Percentiles rank a stretch among this genome's conserved stretches.
Evolutionary conservation across 2,797 vertebrate species (phyloP).

Genomic region (Mionectes olivaceus): DNA sequence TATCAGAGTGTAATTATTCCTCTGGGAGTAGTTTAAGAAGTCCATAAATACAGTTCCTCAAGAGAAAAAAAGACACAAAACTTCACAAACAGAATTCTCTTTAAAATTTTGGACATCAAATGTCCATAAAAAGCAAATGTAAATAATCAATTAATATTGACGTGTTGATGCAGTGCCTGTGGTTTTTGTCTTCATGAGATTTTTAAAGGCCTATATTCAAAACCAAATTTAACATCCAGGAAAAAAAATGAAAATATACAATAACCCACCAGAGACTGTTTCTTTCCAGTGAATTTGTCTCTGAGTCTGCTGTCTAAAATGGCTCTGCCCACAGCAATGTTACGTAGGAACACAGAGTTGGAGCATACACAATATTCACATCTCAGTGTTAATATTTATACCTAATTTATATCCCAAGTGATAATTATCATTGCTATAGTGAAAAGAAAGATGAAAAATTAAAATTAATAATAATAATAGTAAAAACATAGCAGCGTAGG

Average conservation of each 20-base stretch:
- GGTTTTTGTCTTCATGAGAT: neutral
- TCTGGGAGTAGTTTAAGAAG: neutral
- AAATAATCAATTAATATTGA: neutral
- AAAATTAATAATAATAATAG: neutral
- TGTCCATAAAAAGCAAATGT: neutral
- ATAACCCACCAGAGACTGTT: neutral
- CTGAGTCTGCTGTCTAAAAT: neutral
- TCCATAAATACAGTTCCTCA: neutral
- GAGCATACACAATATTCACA: neutral
- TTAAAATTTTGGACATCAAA: neutral
- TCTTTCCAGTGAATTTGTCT: neutral
- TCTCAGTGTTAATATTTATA: neutral
- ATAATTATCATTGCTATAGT: neutral
- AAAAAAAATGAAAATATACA: neutral
- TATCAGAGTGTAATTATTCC: neutral
- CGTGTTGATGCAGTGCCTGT: neutral
- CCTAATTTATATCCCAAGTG: neutral
- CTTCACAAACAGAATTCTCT: neutral
- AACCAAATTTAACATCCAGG: neutral
- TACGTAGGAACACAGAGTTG: neutral
- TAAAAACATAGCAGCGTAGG: accelerated
- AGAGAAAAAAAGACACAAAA: neutral
- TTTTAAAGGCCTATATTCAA: neutral
- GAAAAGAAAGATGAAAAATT: neutral
- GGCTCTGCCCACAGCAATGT: neutral